Conservation (phyloP, 2,888 invertebrate genomes). For the Diarsia mendica region DNA sequence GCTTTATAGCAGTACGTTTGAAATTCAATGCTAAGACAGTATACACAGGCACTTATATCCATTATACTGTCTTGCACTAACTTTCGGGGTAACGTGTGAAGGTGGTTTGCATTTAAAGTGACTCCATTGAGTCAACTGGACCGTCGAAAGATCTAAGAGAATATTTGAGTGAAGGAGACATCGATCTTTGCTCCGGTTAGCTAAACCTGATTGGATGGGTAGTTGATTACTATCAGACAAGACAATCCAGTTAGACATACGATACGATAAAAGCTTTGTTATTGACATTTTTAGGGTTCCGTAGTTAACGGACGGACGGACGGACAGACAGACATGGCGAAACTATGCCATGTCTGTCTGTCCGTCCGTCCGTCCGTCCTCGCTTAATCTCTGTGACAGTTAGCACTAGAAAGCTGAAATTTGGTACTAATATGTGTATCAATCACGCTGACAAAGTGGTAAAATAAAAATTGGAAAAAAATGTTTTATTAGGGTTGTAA, state of each 20-base stretch:
- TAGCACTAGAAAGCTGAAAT: no score
- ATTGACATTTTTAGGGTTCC: no score
- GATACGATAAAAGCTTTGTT: not conserved
- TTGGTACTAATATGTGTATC: no score
- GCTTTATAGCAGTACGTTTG: not conserved
- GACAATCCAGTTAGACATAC: no score
- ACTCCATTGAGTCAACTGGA: not conserved
- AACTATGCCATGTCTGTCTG: no score
- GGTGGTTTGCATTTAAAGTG: constrained; percentile 34
- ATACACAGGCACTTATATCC: not conserved
- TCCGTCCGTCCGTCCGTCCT: no score
- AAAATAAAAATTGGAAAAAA: no score
- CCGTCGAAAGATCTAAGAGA: constrained; percentile 12
- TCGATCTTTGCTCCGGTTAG: not conserved
- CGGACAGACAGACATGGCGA: no score
- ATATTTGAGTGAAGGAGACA: constrained; percentile 16
- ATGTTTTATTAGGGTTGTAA: no score
- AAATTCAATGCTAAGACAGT: not conserved
- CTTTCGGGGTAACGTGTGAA: not conserved
- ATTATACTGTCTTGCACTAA: not conserved
- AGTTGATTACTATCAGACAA: not conserved
- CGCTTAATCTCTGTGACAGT: no score
- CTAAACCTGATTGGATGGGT: not conserved
- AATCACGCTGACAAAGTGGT: no score
- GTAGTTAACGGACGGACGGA: no score